Evolutionary conservation across 2,797 vertebrate species (phyloP), one percentile per base, ranked within the genome.

Genomic region (Coregonus suidteri): DNA sequence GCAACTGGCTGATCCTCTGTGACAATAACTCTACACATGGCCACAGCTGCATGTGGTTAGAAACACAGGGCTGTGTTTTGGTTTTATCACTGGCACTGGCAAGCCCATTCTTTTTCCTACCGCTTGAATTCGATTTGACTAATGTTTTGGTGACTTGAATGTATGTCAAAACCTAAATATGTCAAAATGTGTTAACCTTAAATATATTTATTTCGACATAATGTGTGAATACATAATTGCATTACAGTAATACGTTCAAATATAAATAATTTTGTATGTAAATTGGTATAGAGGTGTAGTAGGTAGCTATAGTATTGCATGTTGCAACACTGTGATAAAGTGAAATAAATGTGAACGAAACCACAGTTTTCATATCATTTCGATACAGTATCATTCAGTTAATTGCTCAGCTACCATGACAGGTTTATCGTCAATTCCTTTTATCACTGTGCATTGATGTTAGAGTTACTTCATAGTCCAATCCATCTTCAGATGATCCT

Each of bases 401-500:
- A 41, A 30, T 13, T 65, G 53, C 14, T n/a, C 51, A 75, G 69
- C 90, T 65, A 94, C 94, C 92, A 95, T 95, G 79, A 93, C 92
- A 1, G 94, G 94, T 6, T 94, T 93, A 75, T 95, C 93, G 54
- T 95, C 93, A 1, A 95, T 95, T 71, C 93, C 18, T 2, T 91
- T 91, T 79, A 88, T 91, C 79, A 95, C 93, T 18, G 93, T 92
- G 82, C 94, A 95, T 30, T 92, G 82, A 89, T 95, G 94, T 3
- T 82, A 82, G 3, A 95, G 93, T 0, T 93, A 90, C 2, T 95
- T 95, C 87, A 92, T 94, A 0, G 93, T 1, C 34, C 88, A 90
- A 1, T 95, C 94, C 3, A 92, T 88, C 84, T 94, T 95, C 80
- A 95, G 47, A 3, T 87, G 91, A 51, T 92, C 94, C 95, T 95